phyloP scores from a whole-genome alignment of 2,113 vertebrate genomes.

The Proterorhinus semilunaris region DNA sequence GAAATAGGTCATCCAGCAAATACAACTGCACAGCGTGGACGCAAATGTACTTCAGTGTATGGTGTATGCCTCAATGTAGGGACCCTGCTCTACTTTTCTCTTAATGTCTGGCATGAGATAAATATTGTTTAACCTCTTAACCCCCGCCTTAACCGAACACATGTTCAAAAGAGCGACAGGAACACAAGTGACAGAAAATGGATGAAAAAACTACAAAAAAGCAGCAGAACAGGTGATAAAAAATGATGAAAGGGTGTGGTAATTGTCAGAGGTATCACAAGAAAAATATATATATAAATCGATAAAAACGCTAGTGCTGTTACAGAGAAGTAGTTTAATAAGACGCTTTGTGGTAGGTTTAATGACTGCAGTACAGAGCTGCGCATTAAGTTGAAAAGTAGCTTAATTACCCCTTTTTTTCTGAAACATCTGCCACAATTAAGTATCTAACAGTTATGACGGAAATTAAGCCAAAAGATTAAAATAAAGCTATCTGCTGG shows the following conservation, averaged over 20 bases:
- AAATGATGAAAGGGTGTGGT: not conserved
- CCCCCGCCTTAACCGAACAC: no score
- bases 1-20: slow-evolving; percentile 2
- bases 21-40: not conserved
- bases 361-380: not conserved
- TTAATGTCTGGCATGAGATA: not conserved
- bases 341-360: not conserved
- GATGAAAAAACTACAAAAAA: no score
- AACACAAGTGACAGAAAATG: no score
- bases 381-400: not conserved
- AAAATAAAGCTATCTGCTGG: not conserved
- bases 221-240: no score
- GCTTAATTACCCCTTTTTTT: slow-evolving; percentile 2
- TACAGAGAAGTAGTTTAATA: not conserved
- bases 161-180: no score
- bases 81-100: not conserved
- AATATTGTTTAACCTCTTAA: no score
- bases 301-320: not conserved
- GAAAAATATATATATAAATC: not conserved
- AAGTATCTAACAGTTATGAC: not conserved
- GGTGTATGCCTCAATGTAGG: not conserved
- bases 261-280: not conserved
- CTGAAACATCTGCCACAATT: slow-evolving; percentile 5
- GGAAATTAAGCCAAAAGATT: not conserved
- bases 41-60: not conserved